These are phyloP conservation scores for Galaxea fascicularis DNA, from an alignment of 92 coral and sea anemone genomes.

Conservation along the genomic window DNA sequence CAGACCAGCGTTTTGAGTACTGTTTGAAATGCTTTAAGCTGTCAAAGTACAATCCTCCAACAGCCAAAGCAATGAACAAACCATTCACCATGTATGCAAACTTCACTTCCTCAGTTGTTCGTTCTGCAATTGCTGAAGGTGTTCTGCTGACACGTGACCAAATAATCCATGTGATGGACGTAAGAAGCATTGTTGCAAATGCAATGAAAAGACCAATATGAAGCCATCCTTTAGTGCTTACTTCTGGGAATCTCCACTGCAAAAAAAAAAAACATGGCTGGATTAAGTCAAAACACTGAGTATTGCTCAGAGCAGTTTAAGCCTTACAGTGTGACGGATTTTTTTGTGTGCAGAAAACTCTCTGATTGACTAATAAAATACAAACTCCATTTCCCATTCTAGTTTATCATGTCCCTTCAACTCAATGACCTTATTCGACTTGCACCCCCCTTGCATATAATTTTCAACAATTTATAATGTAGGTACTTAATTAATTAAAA, in stretches of 20 bases:
- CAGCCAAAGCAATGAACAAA: slow-evolving; percentile 89
- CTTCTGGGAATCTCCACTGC: slow-evolving; percentile 96
- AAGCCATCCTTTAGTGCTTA: slow-evolving; percentile 97
- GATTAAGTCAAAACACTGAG: too few relatives aligned
- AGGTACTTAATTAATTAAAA: too few relatives aligned
- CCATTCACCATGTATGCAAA: slow-evolving; percentile 97
- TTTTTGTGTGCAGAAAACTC: too few relatives aligned
- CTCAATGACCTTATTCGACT: too few relatives aligned
- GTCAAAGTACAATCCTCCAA: slow-evolving; percentile 94
- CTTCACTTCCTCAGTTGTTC: slow-evolving; percentile 94
- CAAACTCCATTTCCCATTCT: too few relatives aligned
- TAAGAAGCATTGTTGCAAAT: slow-evolving; percentile 92
- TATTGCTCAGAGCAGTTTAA: too few relatives aligned
- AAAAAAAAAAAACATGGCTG: not conserved
- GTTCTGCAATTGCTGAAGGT: slow-evolving; percentile 86
- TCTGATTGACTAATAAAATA: too few relatives aligned
- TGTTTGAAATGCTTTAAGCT: slow-evolving; percentile 88
- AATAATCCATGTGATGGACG: slow-evolving; percentile 94
- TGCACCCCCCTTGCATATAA: too few relatives aligned
- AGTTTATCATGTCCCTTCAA: too few relatives aligned
- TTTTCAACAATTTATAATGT: too few relatives aligned
- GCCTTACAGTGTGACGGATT: too few relatives aligned
- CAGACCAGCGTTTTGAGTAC: slow-evolving; percentile 91
- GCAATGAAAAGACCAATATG: slow-evolving; percentile 91
- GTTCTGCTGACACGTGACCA: slow-evolving; percentile 97